phyloP scores from a whole-genome alignment of 2,888 invertebrate genomes.

The Trichopoda pennipes region DNA sequence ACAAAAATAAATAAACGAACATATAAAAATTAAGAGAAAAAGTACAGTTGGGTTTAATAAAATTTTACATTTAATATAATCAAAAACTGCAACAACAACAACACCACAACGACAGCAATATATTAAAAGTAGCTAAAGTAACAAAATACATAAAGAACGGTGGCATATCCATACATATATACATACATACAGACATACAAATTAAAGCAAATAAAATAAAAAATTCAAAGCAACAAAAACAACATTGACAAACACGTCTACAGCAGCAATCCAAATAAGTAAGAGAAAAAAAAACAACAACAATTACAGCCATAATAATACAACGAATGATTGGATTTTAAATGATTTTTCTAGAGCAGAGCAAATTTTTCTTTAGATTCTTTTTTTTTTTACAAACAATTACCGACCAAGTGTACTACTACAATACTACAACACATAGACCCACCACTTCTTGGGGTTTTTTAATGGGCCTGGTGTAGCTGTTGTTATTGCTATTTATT shows the following conservation, averaged over 20 bases:
- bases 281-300: constrained; percentile 25
- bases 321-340: constrained; percentile 54
- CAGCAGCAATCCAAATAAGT: background rate
- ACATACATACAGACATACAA: background rate
- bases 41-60: constrained; percentile 63
- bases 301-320: constrained; percentile 29
- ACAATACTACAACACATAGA: constrained; percentile 7
- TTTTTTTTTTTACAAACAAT: constrained; percentile 15
- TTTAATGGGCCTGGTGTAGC: constrained; percentile 25
- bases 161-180: background rate
- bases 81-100: constrained; percentile 47
- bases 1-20: constrained; percentile 16
- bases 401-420: constrained; percentile 8
- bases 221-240: constrained; percentile 8
- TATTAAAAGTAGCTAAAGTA: constrained; percentile 37
- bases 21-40: constrained; percentile 38
- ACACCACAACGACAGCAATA: background rate
- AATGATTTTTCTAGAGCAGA: constrained; percentile 51
- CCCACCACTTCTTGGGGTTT: constrained; percentile 46
- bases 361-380: constrained; percentile 33
- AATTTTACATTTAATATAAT: constrained; percentile 64
- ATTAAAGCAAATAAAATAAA: constrained; percentile 2
- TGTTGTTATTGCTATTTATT: background rate
- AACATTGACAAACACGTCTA: background rate
- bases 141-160: constrained; percentile 18